These are phyloP conservation scores for Tetrapedia diversipes DNA, from an alignment of 2,888 invertebrate genomes.

Conservation along the genomic window DNA sequence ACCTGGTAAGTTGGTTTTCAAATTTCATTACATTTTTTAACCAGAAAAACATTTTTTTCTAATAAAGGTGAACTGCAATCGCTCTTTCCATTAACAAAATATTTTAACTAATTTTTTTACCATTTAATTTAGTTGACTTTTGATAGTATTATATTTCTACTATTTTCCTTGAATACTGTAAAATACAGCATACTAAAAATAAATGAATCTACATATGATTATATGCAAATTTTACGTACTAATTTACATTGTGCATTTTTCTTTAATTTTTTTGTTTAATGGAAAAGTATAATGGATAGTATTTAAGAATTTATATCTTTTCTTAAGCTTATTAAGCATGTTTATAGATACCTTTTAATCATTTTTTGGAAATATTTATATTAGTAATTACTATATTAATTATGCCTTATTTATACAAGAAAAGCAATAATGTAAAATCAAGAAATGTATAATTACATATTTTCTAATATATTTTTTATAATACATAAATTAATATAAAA, in stretches of 20 bases:
- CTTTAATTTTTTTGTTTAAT: background rate
- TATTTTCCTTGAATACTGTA: constrained; percentile 12
- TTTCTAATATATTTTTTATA: background rate
- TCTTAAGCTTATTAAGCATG: background rate
- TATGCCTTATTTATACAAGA: background rate
- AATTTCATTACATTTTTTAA: constrained; percentile 3
- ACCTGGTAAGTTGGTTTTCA: constrained; percentile 84
- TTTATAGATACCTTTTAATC: constrained; percentile 31
- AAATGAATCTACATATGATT: constrained; percentile 21
- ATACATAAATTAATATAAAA: background rate
- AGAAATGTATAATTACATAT: background rate
- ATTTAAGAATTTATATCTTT: background rate
- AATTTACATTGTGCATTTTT: background rate
- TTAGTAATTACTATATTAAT: background rate
- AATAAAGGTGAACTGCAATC: background rate
- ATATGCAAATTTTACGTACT: constrained; percentile 13
- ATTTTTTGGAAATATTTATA: background rate
- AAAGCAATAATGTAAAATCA: background rate
- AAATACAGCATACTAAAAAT: constrained; percentile 32
- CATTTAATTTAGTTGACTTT: background rate
- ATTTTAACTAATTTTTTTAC: background rate
- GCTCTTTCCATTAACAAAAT: background rate
- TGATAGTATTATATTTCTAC: background rate
- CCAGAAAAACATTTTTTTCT: background rate
- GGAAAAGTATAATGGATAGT: background rate